Conservation (phyloP, 2,113 vertebrate genomes). For the Pluvialis apricaria region DNA sequence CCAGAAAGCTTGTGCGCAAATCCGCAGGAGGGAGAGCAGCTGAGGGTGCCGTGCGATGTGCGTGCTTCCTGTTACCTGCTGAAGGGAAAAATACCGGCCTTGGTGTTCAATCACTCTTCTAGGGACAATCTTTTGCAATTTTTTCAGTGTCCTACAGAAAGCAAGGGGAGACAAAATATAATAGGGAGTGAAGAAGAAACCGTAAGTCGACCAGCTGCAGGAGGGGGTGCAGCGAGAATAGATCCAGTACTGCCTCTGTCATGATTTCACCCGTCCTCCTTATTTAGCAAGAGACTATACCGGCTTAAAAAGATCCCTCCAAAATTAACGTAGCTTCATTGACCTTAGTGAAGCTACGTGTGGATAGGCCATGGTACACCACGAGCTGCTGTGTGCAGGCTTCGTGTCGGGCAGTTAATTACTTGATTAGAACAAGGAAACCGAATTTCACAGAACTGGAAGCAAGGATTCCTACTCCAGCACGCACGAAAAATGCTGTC, state of each 20-base stretch:
- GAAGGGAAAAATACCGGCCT: neutral
- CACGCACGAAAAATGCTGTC: accelerated
- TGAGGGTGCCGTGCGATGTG: neutral
- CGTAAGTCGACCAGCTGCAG: neutral
- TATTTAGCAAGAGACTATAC: neutral
- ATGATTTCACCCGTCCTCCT: neutral
- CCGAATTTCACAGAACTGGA: neutral
- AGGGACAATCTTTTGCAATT: neutral
- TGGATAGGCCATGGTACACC: neutral
- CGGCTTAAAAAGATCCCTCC: neutral
- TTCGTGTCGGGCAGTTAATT: neutral
- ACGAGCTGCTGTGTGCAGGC: neutral
- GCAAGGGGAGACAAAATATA: neutral
- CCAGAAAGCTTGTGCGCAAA: neutral
- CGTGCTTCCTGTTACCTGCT: neutral
- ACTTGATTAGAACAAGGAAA: neutral
- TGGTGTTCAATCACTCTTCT: neutral
- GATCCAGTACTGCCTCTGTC: neutral
- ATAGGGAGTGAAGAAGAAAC: neutral
- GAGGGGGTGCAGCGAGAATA: neutral
- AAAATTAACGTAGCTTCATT: neutral
- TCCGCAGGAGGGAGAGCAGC: neutral
- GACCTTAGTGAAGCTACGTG: neutral
- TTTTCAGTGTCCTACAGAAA: neutral
- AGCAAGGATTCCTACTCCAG: neutral